Conservation (phyloP, 2,797 vertebrate genomes). For the Trematomus bernacchii region DNA sequence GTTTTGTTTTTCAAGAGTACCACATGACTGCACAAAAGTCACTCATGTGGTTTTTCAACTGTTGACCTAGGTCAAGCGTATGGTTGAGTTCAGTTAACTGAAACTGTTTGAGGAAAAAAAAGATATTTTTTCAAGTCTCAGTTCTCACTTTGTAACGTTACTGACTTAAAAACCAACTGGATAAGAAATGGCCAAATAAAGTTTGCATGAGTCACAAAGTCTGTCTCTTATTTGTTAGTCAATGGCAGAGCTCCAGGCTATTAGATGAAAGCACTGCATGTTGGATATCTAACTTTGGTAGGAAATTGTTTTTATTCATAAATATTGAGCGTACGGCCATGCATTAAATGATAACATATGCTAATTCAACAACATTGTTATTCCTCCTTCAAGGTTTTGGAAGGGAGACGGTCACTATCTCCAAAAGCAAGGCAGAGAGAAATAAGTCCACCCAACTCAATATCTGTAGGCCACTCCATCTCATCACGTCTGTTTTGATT, state of each 20-base stretch:
- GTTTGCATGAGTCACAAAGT: conserved; percentile 35
- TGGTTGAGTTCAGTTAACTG: not conserved
- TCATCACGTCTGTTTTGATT: conserved; percentile 7
- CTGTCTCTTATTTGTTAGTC: conserved; percentile 30
- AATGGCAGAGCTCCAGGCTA: conserved; percentile 21
- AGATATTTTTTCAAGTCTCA: not conserved
- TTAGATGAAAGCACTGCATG: conserved; percentile 50
- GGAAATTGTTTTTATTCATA: conserved; percentile 50
- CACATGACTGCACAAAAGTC: not conserved
- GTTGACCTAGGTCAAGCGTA: not conserved
- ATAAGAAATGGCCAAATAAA: conserved; percentile 7
- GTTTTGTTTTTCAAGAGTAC: not conserved
- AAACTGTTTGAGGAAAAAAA: not conserved
- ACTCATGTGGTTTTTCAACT: not conserved
- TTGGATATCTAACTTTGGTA: conserved; percentile 35
- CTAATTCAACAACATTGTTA: conserved; percentile 38
- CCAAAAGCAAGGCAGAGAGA: conserved; percentile 15
- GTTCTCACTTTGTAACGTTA: not conserved
- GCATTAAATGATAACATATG: conserved; percentile 55
- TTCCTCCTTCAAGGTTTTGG: conserved; percentile 33
- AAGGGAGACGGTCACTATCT: conserved; percentile 32
- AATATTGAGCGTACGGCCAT: conserved; percentile 14
- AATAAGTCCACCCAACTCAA: conserved; percentile 19
- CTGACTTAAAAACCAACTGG: not conserved
- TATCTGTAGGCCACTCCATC: conserved; percentile 11